These are phyloP conservation scores for Alauda arvensis DNA, from an alignment of 2,797 vertebrate genomes.

Conservation along the genomic window DNA sequence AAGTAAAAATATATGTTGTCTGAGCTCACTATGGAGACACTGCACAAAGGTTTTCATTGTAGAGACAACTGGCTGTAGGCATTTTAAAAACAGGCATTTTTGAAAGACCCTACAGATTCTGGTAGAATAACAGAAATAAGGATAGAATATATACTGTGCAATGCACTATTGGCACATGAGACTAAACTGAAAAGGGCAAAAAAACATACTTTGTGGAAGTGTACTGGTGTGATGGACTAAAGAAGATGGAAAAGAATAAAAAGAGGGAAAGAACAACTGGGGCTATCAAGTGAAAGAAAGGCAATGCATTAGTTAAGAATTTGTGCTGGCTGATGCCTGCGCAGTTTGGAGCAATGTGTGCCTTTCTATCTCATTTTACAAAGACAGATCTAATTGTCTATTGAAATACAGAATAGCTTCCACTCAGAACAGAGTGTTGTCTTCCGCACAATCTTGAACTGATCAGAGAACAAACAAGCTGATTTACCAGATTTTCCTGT, in stretches of 20 bases:
- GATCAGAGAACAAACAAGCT: constrained; percentile 55
- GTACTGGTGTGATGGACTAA: not conserved
- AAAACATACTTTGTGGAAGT: not conserved
- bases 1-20: not conserved
- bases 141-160: not conserved
- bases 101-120: not conserved
- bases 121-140: not conserved
- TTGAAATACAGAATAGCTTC: constrained; percentile 52
- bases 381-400: constrained; percentile 53
- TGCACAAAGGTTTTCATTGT: not conserved
- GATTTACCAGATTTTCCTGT: constrained; percentile 55
- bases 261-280: not conserved
- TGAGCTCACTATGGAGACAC: not conserved
- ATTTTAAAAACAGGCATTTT: not conserved
- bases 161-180: not conserved
- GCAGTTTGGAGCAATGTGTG: not conserved
- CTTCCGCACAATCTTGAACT: constrained; percentile 39
- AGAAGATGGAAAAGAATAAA: not conserved
- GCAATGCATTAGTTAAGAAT: constrained; percentile 4
- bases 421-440: constrained; percentile 53
- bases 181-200: not conserved
- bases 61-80: not conserved
- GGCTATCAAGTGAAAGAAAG: not conserved
- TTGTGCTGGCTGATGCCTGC: not conserved
- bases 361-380: constrained; percentile 31